Evolutionary conservation across 2,113 vertebrate genomes (phyloP), one percentile per base, ranked within the genome.

Genomic region (Thoracochromis brauschi): DNA sequence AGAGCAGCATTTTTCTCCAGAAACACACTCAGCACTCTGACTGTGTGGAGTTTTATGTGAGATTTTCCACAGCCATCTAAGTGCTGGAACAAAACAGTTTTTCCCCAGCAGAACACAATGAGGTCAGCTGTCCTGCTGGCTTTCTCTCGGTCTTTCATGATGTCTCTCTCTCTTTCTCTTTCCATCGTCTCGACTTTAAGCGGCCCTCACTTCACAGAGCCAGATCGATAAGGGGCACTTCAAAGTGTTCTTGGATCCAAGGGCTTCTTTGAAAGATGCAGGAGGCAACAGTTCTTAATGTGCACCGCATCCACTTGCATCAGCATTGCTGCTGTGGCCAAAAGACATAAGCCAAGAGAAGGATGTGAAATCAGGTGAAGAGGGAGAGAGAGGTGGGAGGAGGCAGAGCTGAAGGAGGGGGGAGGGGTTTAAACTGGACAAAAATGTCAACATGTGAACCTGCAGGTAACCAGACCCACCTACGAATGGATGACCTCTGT

Each of bases 201-300:
- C 42, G 3, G 7, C 38, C 24, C 83, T 14, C 17, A 24, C 83
- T 79, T 92, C 84, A 88, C 40, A 89, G 58, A 53, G 35, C 19
- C 40, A 2, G 81, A 90, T 88, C 75, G 82, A 93, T 86, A 9
- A n/a, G 14, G 82, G 84, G 11, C 82, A 38, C 84, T 91, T 90
- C 80, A 92, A 87, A 84, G 80, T 29, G 35, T 5, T 35, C 19
- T 82, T 13, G 55, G 73, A 78, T 88, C 49, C 14, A 24, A 55
- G 17, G 13, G 40, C 5, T 65, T 58, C 49, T 90, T 83, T 88
- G 71, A 90, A 86, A 85, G 24, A 83, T 35, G 80, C 53, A 86
- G 85, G 80, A 88, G 81, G 88, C 73, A 85, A 51, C 45, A 24
- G 54, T 4, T 8, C 33, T 85, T 81, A 80, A 87, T 53, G 60